Percentiles rank a stretch among this genome's conserved stretches.
phyloP scores from a whole-genome alignment of 2,113 vertebrate species.

The Cebidichthys violaceus region DNA sequence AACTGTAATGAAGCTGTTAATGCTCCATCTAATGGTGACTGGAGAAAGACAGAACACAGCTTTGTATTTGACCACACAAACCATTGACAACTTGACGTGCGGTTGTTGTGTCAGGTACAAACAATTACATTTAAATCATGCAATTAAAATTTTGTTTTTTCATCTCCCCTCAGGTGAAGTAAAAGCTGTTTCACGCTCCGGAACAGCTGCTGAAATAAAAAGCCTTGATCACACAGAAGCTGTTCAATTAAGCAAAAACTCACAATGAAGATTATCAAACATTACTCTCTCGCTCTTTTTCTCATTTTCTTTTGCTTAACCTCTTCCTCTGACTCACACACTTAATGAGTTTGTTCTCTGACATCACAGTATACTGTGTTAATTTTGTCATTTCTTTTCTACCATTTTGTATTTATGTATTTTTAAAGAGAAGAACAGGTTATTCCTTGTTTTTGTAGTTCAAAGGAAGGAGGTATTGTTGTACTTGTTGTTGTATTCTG shows the following conservation, averaged over 20 bases:
- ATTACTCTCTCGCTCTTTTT: neutral
- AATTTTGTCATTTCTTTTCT: neutral
- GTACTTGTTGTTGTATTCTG: neutral
- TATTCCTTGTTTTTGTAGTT: neutral
- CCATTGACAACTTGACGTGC: neutral
- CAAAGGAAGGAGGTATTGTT: neutral
- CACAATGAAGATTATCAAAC: neutral
- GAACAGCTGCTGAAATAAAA: slow-evolving; percentile 9
- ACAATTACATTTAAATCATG: neutral
- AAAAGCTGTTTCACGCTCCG: neutral
- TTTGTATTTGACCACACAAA: neutral
- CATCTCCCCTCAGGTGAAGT: slow-evolving; percentile 10
- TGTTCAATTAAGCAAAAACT: neutral
- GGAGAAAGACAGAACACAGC: neutral
- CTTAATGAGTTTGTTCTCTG: neutral
- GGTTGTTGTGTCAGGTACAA: neutral
- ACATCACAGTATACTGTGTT: neutral
- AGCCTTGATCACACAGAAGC: neutral
- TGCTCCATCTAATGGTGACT: neutral
- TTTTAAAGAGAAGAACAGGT: no score
- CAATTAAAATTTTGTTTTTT: slow-evolving; percentile 3
- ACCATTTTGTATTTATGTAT: neutral
- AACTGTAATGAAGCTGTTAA: neutral
- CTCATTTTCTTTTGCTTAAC: neutral
- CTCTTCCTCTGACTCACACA: neutral